These are phyloP conservation scores for Hestina assimilis DNA, from an alignment of 1,140 invertebrate species.

Conservation along the genomic window DNA sequence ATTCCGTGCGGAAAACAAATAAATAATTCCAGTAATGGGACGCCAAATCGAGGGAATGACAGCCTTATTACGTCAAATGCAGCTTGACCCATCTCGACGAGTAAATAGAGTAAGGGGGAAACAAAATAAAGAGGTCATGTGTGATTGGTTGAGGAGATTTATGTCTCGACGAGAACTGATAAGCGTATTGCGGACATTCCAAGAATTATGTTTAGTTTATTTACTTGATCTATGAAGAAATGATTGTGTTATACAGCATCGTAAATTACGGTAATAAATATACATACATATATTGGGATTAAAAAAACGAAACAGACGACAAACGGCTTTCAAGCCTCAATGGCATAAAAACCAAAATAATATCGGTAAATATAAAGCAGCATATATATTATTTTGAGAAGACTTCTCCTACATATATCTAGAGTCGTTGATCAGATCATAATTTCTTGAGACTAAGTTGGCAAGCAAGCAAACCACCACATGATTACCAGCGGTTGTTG, in stretches of 20 bases:
- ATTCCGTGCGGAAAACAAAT: slow-evolving; percentile 52
- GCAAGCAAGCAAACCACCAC: no score
- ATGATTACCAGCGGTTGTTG: no score
- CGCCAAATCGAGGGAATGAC: slow-evolving; percentile 48
- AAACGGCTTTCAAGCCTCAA: no score
- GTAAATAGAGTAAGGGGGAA: slow-evolving; percentile 11
- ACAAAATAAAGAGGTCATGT: not conserved
- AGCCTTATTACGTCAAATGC: slow-evolving; percentile 37
- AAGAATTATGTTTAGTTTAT: slow-evolving; percentile 15
- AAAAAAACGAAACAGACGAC: no score
- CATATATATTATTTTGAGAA: no score
- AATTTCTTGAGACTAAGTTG: no score
- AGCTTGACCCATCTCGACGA: slow-evolving; percentile 33
- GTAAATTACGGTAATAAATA: no score
- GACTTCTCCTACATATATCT: no score
- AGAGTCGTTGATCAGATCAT: no score
- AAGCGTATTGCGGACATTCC: slow-evolving; percentile 23
- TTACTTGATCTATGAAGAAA: slow-evolving; percentile 17
- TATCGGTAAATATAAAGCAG: no score
- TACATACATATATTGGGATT: no score
- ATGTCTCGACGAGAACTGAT: slow-evolving; percentile 23
- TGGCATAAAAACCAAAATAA: no score
- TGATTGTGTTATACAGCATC: not conserved
- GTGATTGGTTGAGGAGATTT: slow-evolving; percentile 20
- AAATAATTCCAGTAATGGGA: slow-evolving; percentile 58